Percentiles rank a stretch among this genome's conserved stretches.
These are phyloP conservation scores for Cinclus mexicanus DNA, from an alignment of 2,113 vertebrate genomes.

Conservation along the genomic window DNA sequence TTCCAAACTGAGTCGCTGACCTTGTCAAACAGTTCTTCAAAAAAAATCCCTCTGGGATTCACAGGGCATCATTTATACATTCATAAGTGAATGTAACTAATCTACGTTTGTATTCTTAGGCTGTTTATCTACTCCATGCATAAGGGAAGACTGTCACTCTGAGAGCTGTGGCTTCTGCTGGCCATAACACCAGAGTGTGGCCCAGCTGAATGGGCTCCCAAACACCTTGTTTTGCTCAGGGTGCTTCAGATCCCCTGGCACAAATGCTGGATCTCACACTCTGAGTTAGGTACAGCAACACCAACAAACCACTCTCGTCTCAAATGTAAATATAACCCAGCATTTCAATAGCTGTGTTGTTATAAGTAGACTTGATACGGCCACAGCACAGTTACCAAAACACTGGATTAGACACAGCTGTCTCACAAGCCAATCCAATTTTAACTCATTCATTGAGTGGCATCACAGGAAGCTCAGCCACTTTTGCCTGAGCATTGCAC, in stretches of 20 bases:
- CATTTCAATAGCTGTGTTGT: background rate
- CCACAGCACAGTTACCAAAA: background rate
- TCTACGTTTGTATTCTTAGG: background rate
- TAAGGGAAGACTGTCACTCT: background rate
- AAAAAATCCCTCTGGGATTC: background rate
- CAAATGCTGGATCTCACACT: background rate
- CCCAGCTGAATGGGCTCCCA: background rate
- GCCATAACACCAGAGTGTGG: accelerated
- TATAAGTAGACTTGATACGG: slow-evolving; percentile 1
- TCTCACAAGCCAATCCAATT: background rate
- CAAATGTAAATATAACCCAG: background rate
- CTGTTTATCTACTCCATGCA: background rate
- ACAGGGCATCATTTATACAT: background rate
- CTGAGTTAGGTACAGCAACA: background rate
- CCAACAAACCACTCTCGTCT: background rate
- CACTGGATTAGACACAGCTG: background rate
- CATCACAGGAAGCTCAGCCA: background rate
- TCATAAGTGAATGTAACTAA: background rate
- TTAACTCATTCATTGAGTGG: slow-evolving; percentile 32
- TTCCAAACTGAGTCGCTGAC: background rate
- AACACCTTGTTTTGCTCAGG: background rate
- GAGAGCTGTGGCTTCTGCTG: background rate
- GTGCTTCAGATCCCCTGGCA: background rate
- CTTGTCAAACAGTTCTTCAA: background rate
- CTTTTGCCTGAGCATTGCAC: background rate